These are phyloP conservation scores for Trichogramma pretiosum DNA, from an alignment of 1,140 invertebrate species.

Conservation along the genomic window DNA sequence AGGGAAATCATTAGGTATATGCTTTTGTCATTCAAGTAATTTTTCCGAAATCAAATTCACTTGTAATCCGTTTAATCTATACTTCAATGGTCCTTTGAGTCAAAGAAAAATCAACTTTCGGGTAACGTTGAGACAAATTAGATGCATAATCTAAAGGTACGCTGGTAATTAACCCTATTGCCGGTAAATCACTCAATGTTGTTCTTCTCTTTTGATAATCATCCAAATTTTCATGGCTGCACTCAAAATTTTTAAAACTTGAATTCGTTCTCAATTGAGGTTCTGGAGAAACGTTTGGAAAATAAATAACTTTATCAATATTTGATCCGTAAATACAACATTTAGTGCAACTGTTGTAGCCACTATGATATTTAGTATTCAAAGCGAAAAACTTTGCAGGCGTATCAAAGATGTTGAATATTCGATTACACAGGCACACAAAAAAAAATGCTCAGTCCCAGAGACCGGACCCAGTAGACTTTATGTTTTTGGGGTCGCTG, in stretches of 20 bases:
- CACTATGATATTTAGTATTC: constrained; percentile 16
- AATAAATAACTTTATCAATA: constrained; percentile 19
- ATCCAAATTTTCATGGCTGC: not conserved
- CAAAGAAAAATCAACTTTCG: constrained; percentile 5
- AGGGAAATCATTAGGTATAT: constrained; percentile 23
- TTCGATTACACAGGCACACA: too few species aligned
- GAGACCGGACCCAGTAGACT: too few species aligned
- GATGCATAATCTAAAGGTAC: constrained; percentile 10
- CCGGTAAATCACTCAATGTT: constrained; percentile 6
- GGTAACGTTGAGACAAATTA: constrained; percentile 5
- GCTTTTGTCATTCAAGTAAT: not conserved
- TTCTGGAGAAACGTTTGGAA: constrained; percentile 10
- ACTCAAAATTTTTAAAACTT: not conserved
- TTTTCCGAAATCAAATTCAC: not conserved
- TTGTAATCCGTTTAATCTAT: not conserved
- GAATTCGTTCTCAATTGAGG: not conserved
- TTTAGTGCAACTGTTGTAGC: constrained; percentile 23
- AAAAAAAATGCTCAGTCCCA: too few species aligned
- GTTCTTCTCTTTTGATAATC: constrained; percentile 4
- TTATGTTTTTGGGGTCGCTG: too few species aligned
- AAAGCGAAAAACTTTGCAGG: constrained; percentile 22
- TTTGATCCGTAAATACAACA: constrained; percentile 17
- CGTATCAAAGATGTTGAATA: constrained; percentile 20
- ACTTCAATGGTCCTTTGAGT: not conserved
- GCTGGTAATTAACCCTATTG: constrained; percentile 12